Evolutionary conservation across 2,797 vertebrate species (phyloP), one percentile per base, ranked within the genome.

Genomic region (Silurus aristotelis): DNA sequence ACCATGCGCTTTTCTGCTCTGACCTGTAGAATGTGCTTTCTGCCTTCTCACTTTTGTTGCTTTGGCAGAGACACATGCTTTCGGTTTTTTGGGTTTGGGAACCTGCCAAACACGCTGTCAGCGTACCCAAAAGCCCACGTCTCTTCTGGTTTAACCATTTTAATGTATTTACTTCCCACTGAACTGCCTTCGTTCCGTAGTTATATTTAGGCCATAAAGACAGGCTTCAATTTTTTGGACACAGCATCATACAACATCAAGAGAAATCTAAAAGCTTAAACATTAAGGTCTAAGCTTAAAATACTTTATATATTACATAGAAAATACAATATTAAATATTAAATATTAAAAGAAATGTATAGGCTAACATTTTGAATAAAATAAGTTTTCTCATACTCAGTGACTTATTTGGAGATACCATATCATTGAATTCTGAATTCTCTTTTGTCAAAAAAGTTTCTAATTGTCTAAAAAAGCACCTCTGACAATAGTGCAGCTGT

Each of bases 71-170:
- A 83, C 20, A 58, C 71, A 66, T 52, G 48, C 31, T 25, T 7
- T 86, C 72, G 46, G 88, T 85, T 88, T 88, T 83, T 64, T 78
- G 12, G 52, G 83, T 67, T 85, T 87, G 68, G 83, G 52, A 55
- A 78, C 12, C 86, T 90, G 84, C 89, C 87, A 88, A 85, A 85
- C 86, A 86, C 43, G 80, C 73, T 84, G 87, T 87, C 88, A 85
- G 83, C 79, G 84, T 72, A 75, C 73, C 83, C 85, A 79, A 87
- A 82, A 85, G 82, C 80, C 77, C 71, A 83, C 73, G 80, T 88
- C 84, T 85, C 82, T 83, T 67, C 82, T 77, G 89, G 86, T 75
- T 87, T 86, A 84, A 86, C 48, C 72, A 67, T 89, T 90, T 88
- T 89, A 88, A 87, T 79, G 80, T 84, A 58, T 89, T 87, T 88